phyloP scores from a whole-genome alignment of 2,888 invertebrate species.

The Chalcis sispes region DNA sequence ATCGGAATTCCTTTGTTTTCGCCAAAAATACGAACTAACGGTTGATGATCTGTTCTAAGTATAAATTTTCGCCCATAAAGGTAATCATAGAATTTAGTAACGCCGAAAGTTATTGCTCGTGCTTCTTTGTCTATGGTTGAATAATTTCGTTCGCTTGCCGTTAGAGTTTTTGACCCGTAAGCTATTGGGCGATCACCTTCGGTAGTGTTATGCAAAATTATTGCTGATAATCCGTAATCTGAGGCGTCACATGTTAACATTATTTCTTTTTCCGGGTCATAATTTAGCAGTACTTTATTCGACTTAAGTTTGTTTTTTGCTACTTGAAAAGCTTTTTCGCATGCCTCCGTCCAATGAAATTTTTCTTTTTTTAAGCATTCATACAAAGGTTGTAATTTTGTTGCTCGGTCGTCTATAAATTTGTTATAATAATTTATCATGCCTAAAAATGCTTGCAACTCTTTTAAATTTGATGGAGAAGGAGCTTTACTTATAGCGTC shows the following conservation, averaged over 20 bases:
- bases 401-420: constrained; percentile 21
- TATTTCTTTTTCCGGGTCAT: constrained; percentile 49
- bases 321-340: constrained; percentile 54
- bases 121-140: constrained; percentile 55
- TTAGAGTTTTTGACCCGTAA: constrained; percentile 4
- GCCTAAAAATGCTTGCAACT: constrained; percentile 40
- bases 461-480: constrained; percentile 28
- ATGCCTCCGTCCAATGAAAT: constrained; percentile 49
- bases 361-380: constrained; percentile 30
- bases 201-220: constrained; percentile 48
- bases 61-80: constrained; percentile 59
- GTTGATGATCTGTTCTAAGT: constrained; percentile 49
- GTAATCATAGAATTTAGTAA: constrained; percentile 61
- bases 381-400: constrained; percentile 41
- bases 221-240: constrained; percentile 52
- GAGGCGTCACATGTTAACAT: constrained; percentile 58
- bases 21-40: constrained; percentile 60
- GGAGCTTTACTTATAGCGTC: constrained; percentile 38
- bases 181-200: constrained; percentile 25
- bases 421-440: constrained; percentile 45
- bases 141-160: background rate
- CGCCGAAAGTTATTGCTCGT: constrained; percentile 60
- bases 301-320: constrained; percentile 56
- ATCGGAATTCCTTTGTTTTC: constrained; percentile 59
- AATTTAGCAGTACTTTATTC: constrained; percentile 48